phyloP scores from a whole-genome alignment of 2,888 invertebrate species.

The Perizoma affinitatum region DNA sequence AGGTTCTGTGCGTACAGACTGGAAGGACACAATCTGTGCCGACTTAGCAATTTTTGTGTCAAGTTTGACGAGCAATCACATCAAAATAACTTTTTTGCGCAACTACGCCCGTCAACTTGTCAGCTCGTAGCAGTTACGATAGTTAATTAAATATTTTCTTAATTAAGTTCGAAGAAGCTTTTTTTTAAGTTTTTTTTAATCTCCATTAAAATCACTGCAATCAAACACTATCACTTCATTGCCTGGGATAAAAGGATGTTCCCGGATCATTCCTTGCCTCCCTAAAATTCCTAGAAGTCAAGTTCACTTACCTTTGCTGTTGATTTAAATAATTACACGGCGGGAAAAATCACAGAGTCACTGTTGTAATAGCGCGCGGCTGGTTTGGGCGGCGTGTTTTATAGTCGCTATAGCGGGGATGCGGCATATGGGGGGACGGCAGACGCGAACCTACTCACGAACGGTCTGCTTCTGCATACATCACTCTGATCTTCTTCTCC shows the following conservation, averaged over 20 bases:
- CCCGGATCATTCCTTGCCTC: slow-evolving; percentile 59
- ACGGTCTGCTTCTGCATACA: slow-evolving; percentile 37
- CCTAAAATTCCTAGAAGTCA: slow-evolving; percentile 40
- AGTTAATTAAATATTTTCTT: slow-evolving; percentile 39
- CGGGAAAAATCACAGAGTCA: slow-evolving; percentile 81
- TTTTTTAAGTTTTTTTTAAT: slow-evolving; percentile 16
- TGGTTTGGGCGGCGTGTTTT: slow-evolving; percentile 76
- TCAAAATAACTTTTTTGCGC: slow-evolving; percentile 45
- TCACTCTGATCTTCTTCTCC: slow-evolving; percentile 5
- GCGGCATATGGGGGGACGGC: slow-evolving; percentile 62
- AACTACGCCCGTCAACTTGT: slow-evolving; percentile 42
- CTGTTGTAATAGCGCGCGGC: slow-evolving; percentile 83
- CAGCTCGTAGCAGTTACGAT: slow-evolving; percentile 33
- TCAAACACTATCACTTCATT: slow-evolving; percentile 32
- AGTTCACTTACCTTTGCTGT: slow-evolving; percentile 76
- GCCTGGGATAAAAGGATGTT: slow-evolving; percentile 25
- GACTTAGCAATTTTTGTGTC: slow-evolving; percentile 52
- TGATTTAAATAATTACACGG: slow-evolving; percentile 71
- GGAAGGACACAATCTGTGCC: slow-evolving; percentile 45
- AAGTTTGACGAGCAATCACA: slow-evolving; percentile 47
- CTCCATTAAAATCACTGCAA: slow-evolving; percentile 33
- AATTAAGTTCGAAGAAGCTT: slow-evolving; percentile 33
- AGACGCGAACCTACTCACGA: slow-evolving; percentile 33
- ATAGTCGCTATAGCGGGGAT: slow-evolving; percentile 79
- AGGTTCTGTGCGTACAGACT: slow-evolving; percentile 49